Conservation (phyloP, 2,113 vertebrate species). For the Origma solitaria region DNA sequence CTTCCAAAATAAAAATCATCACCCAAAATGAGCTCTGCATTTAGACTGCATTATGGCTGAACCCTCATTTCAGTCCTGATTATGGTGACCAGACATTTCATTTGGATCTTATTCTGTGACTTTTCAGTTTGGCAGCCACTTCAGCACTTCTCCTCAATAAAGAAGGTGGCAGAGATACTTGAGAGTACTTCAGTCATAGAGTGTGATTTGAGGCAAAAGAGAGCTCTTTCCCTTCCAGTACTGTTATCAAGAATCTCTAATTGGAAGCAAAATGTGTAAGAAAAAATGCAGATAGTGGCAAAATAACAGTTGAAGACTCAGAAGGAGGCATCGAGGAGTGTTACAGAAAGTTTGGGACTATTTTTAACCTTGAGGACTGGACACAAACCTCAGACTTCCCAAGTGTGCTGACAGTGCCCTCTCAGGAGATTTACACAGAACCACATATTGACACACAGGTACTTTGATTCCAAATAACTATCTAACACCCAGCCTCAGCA, state of each 20-base stretch:
- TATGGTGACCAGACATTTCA: neutral
- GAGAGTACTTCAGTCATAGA: neutral
- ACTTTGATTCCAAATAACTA: slow-evolving; percentile 9
- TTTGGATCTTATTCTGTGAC: neutral
- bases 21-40: neutral
- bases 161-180: neutral
- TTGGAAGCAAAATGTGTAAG: neutral
- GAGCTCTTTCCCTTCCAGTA: neutral
- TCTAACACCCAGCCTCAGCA: neutral
- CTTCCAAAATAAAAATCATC: neutral
- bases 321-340: neutral
- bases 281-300: neutral
- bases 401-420: neutral
- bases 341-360: neutral
- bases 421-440: neutral
- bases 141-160: neutral
- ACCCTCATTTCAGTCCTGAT: neutral
- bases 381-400: neutral
- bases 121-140: neutral
- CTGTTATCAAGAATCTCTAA: neutral
- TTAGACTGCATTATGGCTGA: neutral
- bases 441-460: neutral
- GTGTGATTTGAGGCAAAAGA: neutral
- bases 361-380: neutral
- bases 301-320: neutral